Conservation (phyloP, 1,140 invertebrate species). For the Diabrotica undecimpunctata region DNA sequence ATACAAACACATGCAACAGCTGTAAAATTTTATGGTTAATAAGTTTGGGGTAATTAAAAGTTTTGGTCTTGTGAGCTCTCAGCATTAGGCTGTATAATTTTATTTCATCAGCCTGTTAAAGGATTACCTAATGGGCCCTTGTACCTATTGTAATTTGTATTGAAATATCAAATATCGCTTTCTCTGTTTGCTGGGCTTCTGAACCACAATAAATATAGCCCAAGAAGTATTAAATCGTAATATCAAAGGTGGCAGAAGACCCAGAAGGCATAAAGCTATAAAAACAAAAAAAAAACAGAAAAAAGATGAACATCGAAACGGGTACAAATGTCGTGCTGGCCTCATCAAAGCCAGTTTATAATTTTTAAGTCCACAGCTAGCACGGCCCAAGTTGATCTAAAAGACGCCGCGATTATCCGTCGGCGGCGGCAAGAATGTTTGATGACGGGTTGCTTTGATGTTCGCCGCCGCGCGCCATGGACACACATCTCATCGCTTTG, state of each 20-base stretch:
- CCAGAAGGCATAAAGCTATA: background rate
- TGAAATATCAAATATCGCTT: too few species aligned
- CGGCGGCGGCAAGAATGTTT: conserved; percentile 20
- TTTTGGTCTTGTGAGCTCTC: too few species aligned
- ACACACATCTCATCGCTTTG: conserved; percentile 6
- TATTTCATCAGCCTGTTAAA: too few species aligned
- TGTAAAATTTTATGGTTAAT: too few species aligned
- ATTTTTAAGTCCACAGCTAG: conserved; percentile 27
- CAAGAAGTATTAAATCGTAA: too few species aligned
- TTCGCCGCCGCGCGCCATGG: conserved; percentile 12
- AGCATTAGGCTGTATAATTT: too few species aligned
- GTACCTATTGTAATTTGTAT: too few species aligned
- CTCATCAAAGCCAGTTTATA: conserved; percentile 29
- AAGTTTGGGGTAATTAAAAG: too few species aligned
- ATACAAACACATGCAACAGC: too few species aligned
- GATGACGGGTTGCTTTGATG: conserved; percentile 21
- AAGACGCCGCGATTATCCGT: conserved; percentile 14
- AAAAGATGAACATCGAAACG: conserved; percentile 4
- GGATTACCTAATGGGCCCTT: too few species aligned
- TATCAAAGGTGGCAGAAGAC: conserved; percentile 15
- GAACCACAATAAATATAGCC: too few species aligned
- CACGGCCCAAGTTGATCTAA: conserved; percentile 4
- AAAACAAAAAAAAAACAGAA: background rate
- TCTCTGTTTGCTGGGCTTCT: too few species aligned
- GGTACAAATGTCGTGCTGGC: conserved; percentile 26